phyloP scores from a whole-genome alignment of 2,113 vertebrate species.

The Poecile atricapillus region DNA sequence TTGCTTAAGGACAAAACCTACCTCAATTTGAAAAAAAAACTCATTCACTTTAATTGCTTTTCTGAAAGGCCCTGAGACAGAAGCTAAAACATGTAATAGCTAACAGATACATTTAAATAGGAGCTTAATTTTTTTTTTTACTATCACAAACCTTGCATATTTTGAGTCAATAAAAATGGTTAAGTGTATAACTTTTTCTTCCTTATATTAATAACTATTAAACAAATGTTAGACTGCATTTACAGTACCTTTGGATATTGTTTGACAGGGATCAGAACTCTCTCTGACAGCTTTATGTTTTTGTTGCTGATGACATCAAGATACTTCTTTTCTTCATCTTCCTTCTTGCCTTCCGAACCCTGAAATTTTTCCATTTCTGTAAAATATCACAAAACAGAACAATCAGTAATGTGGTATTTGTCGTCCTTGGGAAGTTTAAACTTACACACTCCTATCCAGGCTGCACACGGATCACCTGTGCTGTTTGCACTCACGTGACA shows the following conservation, averaged over 20 bases:
- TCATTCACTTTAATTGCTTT: not conserved
- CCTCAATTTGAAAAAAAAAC: not conserved
- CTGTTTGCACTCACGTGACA: accelerated
- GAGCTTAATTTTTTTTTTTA: not conserved
- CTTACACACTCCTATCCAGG: not conserved
- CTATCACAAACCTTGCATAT: not conserved
- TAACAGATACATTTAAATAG: not conserved
- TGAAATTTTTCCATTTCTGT: slow-evolving; percentile 97
- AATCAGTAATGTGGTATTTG: not conserved
- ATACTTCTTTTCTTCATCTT: slow-evolving; percentile 94
- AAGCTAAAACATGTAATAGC: not conserved
- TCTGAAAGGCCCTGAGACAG: not conserved
- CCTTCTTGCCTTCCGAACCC: slow-evolving; percentile 87
- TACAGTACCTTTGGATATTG: slow-evolving; percentile 97
- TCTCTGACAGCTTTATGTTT: slow-evolving; percentile 97
- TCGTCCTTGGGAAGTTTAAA: not conserved
- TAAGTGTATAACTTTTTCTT: not conserved
- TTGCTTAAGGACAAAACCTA: not conserved
- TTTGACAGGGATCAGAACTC: slow-evolving; percentile 94
- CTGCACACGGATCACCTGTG: accelerated
- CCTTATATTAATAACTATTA: not conserved
- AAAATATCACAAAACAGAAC: slow-evolving; percentile 34
- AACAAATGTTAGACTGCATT: not conserved
- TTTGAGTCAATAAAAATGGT: not conserved
- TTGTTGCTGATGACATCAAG: slow-evolving; percentile 99